Conservation (phyloP, 2,797 vertebrate genomes). For the Artibeus lituratus region DNA sequence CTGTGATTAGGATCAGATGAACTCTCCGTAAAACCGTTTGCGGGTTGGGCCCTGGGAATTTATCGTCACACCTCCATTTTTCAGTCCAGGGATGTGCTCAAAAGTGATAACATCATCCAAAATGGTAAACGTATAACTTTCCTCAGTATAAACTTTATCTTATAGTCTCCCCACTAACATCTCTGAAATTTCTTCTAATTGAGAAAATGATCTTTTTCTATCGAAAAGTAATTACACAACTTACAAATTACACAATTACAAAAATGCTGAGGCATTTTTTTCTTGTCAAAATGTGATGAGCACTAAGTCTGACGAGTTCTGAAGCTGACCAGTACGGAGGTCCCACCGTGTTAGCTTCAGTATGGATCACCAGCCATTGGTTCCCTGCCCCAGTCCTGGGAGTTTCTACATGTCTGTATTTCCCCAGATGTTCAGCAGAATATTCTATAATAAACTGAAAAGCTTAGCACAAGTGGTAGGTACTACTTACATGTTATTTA, state of each 20-base stretch:
- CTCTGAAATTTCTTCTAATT: slow-evolving; percentile 15
- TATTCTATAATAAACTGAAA: not conserved
- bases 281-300: not conserved
- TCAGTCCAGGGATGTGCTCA: not conserved
- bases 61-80: not conserved
- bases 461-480: not conserved
- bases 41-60: not conserved
- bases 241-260: no score
- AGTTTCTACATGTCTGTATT: not conserved
- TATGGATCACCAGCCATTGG: not conserved
- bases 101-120: not conserved
- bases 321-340: no score
- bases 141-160: not conserved
- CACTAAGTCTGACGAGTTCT: not conserved
- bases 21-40: not conserved
- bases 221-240: not conserved
- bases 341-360: not conserved
- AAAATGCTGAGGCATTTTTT: not conserved
- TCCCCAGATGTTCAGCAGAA: not conserved
- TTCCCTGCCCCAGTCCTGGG: not conserved
- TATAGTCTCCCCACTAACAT: not conserved
- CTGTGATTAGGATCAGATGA: not conserved
- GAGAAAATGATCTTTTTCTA: not conserved
- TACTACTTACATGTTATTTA: not conserved
- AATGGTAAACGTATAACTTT: not conserved